Evolutionary conservation across 2,797 vertebrate species (phyloP), one percentile per base, ranked within the genome.

Genomic region (Halcyon chelicuti): DNA sequence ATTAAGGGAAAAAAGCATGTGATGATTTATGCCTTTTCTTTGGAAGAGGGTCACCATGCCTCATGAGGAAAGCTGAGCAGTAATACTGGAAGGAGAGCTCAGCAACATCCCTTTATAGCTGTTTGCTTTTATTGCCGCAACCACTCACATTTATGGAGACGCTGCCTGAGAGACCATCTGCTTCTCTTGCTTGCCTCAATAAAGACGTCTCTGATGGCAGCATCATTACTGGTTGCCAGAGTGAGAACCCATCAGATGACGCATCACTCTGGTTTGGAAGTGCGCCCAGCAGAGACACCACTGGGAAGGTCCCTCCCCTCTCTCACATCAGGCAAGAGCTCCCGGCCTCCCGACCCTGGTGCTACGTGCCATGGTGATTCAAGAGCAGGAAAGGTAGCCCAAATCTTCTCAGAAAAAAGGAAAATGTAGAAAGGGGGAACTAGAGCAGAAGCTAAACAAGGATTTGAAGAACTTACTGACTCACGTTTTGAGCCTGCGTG

Each of bases 401-500:
- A 23, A 10, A 8, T 23, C 65, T 62, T 51, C 70, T 49, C 52
- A 29, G 67, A 10, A 39, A 49, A 66, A 66, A 42, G 14, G 33
- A 8, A 71, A 71, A 46, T 2, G 8, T 16, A 35, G 51, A 31
- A 44, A 85, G 35, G 11, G 65, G 61, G 33, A 44, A 11, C 18
- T 15, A 15, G 60, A 86, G 31, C 39, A 77, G 42, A 72, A 75
- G 73, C 16, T 25, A 26, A 62, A 13, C 7, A 17, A 31, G 66
- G 62, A 9, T 58, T 21, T 42, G 46, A 54, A 68, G 80, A 81
- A 44, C 19, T 35, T 26, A 14, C 29, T 33, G 33, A 35, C 33
- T 57, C 7, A 3, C 0, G 0, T 25, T 58, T 52, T 15, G 65
- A 78, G 73, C 62, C 63, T 20, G 8, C 5, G 0, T 20, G 47